Evolutionary conservation across 2,797 vertebrate genomes (phyloP), one percentile per base, ranked within the genome.

Genomic region (Scomberomorus guttatus): DNA sequence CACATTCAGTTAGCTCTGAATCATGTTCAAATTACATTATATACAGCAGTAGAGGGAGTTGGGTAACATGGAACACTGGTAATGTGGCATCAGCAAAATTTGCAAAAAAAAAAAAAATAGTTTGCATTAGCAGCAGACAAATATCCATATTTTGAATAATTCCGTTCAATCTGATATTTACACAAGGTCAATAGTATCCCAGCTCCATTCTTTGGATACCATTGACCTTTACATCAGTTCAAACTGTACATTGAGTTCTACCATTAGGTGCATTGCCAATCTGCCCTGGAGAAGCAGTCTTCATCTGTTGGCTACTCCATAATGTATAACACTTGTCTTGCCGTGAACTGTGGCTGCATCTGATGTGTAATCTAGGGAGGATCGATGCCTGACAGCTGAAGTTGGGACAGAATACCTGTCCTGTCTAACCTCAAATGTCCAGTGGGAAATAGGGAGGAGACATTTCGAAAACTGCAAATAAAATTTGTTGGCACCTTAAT

Each of bases 401-500:
- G 90, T 86, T 87, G 60, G 83, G 85, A 75, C 70, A 68, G 63
- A 86, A 93, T 82, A 85, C 88, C 79, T 62, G 76, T 93, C 73
- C 81, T 14, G 62, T 88, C 89, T 87, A 91, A 90, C 89, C 82
- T 87, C 92, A 71, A 29, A 55, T 13, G 74, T 91, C 92, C 84
- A 55, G 64, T 79, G 90, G 93, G 94, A 95, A 94, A 94, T 92
- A 92, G 82, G 29, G 81, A 59, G 75, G 79, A 83, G 85, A 81
- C 88, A 89, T 91, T 93, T 91, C 86, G 63, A 84, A 84, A 92
- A 89, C 77, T 32, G 76, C 82, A 83, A 85, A 90, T 86, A 87
- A 90, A 89, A 93, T 90, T 87, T 92, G 89, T 91, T 73, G 86
- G 77, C 77, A 79, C 80, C 86, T 94, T 92, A 90, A 95, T 94